Evolutionary conservation across 2,113 vertebrate genomes (phyloP), one percentile per base, ranked within the genome.

Genomic region (Passer montanus): DNA sequence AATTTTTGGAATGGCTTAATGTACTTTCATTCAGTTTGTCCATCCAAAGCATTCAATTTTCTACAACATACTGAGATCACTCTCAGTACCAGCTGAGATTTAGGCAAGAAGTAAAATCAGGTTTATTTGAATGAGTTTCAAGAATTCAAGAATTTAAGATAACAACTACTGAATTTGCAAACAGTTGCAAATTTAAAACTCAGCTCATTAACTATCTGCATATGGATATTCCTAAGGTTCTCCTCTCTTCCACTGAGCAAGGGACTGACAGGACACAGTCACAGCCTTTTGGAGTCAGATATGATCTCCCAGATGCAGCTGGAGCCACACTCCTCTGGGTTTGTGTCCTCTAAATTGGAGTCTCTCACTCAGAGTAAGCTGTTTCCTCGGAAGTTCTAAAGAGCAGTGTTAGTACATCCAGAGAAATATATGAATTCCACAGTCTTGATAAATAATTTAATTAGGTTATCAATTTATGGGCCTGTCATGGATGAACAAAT

Each of bases 361-460:
- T 39, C 11, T 67, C 41, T 39, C 49, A 63, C 6, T 19, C 3
- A 9, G 39, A 63, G 12, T 30, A 85, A 89, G 24, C 19, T 0
- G 0, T 55, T 91, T 72, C 24, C 44, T 85, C 28, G 11, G 2
- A 82, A 92, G 15, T 56, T 55, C 14, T 76, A 31, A 92, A 68
- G 33, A 55, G 17, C 13, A 59, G 1, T n/a, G 4, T 19, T 67
- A 66, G 64, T 18, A 26, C 5, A 52, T 4, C 22, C 2, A 0
- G 7, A 77, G n/a, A 72, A 89, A 85, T 56, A 41, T 21, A 39
- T 72, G 31, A 84, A 87, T 82, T 87, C 44, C 39, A 83, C 27
- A 79, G 13, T n/a, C 41, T 60, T 73, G 35, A 90, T 79, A 89
- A 94, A 72, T 91, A 79, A 89, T 93, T 84, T 84, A 58, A 70